Conservation (phyloP, 2,888 invertebrate genomes). For the Chaetogeoica ovagalla region DNA sequence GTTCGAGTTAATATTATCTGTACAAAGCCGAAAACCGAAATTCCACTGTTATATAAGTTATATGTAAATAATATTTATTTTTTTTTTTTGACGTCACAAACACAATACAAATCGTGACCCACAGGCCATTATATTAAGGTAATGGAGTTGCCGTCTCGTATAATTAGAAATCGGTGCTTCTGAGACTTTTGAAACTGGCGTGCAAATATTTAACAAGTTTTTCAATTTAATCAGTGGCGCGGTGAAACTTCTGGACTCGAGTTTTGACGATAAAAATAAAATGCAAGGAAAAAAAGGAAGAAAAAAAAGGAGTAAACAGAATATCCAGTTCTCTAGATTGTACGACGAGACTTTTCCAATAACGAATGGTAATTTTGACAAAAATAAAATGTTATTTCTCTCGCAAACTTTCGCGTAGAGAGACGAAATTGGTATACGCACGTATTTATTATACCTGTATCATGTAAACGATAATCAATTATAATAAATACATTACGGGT, state of each 20-base stretch:
- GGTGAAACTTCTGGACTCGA: not conserved
- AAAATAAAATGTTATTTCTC: not conserved
- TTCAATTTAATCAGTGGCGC: conserved; percentile 12
- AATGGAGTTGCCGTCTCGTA: not conserved
- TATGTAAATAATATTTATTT: not conserved
- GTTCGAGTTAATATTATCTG: too few relatives aligned
- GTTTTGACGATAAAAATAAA: not conserved
- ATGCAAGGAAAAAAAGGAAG: not conserved
- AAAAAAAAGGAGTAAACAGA: conserved; percentile 8
- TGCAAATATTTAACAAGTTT: conserved; percentile 24
- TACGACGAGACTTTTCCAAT: not conserved
- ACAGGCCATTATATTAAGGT: not conserved
- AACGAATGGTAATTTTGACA: conserved; percentile 8
- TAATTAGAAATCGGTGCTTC: conserved; percentile 8
- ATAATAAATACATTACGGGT: too few relatives aligned
- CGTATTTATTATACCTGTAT: not conserved
- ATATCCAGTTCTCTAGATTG: not conserved
- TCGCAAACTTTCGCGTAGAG: not conserved
- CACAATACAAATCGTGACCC: not conserved
- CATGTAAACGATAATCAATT: too few relatives aligned
- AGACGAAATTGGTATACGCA: not conserved
- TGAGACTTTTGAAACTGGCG: not conserved
- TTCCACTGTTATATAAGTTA: not conserved
- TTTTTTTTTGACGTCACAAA: not conserved
- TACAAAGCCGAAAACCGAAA: not conserved